These are phyloP conservation scores for Drosophila bipectinata DNA, from an alignment of 1,140 invertebrate species.

Conservation along the genomic window DNA sequence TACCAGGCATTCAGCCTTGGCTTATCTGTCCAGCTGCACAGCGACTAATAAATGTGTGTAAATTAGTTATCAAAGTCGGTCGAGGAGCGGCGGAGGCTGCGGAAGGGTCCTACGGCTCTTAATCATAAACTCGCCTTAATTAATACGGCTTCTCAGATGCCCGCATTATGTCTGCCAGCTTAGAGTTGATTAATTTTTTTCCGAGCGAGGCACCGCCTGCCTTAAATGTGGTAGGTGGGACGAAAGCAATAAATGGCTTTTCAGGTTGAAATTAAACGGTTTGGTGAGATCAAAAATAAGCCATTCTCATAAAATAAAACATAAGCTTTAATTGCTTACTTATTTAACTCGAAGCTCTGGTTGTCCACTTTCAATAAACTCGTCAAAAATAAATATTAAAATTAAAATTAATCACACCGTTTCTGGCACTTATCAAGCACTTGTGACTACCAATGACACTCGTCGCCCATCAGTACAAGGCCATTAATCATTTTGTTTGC, in stretches of 20 bases:
- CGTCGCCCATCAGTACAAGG: background rate
- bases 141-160: conserved; percentile 57
- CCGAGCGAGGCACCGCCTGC: background rate
- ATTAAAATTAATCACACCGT: conserved; percentile 31
- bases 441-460: conserved; percentile 16
- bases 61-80: conserved; percentile 68
- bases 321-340: background rate
- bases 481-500: conserved; percentile 38
- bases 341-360: background rate
- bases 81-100: background rate
- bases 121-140: conserved; percentile 76
- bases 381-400: conserved; percentile 5
- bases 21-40: conserved; percentile 71
- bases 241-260: background rate
- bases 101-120: conserved; percentile 42
- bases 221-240: background rate
- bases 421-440: conserved; percentile 19
- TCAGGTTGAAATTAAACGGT: background rate
- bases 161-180: conserved; percentile 35
- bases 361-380: background rate
- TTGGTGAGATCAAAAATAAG: background rate
- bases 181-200: conserved; percentile 51
- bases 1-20: conserved; percentile 16
- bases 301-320: no score
- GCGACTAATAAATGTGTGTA: conserved; percentile 75